These are phyloP conservation scores for Cossypha dichroa DNA, from an alignment of 2,797 vertebrate genomes.

Conservation along the genomic window DNA sequence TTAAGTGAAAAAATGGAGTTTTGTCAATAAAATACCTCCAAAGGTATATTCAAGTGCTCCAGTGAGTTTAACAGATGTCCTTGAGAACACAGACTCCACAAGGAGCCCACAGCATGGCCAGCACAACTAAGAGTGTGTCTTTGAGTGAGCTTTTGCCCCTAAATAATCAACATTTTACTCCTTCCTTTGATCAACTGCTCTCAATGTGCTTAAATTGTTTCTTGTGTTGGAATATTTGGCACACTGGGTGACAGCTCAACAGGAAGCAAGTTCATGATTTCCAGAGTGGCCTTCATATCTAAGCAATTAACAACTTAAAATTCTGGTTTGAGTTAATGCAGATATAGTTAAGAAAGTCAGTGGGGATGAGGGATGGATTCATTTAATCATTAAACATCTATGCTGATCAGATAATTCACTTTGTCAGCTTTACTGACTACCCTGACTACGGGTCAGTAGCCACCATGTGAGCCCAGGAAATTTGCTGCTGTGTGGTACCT, in stretches of 20 bases:
- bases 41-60: not conserved
- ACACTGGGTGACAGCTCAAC: not conserved
- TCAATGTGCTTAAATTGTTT: not conserved
- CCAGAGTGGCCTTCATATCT: not conserved
- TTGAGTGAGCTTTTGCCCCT: not conserved
- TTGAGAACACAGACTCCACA: not conserved
- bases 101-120: not conserved
- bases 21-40: not conserved
- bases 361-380: not conserved
- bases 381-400: not conserved
- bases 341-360: not conserved
- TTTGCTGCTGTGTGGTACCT: not conserved
- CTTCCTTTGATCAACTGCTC: not conserved
- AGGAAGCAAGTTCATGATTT: not conserved
- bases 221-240: not conserved
- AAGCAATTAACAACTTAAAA: not conserved
- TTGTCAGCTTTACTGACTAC: not conserved
- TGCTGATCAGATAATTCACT: not conserved
- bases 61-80: not conserved
- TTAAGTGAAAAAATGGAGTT: not conserved
- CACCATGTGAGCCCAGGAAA: not conserved
- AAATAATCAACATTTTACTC: not conserved
- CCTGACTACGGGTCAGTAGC: not conserved
- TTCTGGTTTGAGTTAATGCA: not conserved
- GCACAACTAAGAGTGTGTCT: accelerated